Evolutionary conservation across 2,797 vertebrate genomes (phyloP).

Genomic region (Oophaga sylvatica): DNA sequence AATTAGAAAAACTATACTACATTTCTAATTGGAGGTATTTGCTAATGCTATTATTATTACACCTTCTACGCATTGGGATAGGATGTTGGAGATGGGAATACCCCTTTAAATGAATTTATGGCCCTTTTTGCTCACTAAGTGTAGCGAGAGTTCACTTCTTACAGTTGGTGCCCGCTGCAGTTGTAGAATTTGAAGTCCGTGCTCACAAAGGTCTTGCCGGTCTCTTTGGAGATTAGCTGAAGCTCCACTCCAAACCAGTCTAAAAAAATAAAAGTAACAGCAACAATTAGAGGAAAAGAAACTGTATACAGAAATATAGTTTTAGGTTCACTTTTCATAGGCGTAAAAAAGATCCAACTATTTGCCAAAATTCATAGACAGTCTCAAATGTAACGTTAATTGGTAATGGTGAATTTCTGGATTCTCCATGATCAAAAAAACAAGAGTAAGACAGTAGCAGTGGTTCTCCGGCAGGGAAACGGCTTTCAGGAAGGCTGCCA

Average conservation of each 20-base stretch:
- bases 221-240: slow-evolving; percentile 92
- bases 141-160: slow-evolving; percentile 74
- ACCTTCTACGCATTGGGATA: no score
- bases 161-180: slow-evolving; percentile 98
- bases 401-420: background rate
- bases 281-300: background rate
- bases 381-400: no score
- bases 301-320: background rate
- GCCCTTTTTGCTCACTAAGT: background rate
- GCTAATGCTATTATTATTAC: no score
- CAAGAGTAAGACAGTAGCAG: background rate
- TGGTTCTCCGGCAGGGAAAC: background rate
- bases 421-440: background rate
- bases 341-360: background rate
- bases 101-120: background rate
- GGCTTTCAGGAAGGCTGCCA: background rate
- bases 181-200: slow-evolving; percentile 99
- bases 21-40: no score
- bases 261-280: slow-evolving; percentile 63
- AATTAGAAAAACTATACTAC: no score
- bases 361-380: background rate
- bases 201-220: slow-evolving; percentile 93
- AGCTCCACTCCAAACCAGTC: slow-evolving; percentile 95
- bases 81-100: no score
- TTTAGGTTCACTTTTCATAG: background rate